These are phyloP conservation scores for Danaus melanippus DNA, from an alignment of 1,140 invertebrate species.

Conservation along the genomic window DNA sequence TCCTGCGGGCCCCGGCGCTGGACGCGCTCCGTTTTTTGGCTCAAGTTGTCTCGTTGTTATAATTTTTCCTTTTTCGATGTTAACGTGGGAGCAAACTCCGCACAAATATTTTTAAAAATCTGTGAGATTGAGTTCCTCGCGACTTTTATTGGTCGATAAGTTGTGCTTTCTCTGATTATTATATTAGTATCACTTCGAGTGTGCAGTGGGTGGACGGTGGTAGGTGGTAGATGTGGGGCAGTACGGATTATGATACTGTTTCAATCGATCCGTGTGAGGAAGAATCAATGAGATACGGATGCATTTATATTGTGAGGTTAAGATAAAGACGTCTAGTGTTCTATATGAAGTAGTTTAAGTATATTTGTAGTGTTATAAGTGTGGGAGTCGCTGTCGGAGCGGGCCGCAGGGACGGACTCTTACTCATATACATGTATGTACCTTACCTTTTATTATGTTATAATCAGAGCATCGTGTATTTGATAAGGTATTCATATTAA, in stretches of 20 bases:
- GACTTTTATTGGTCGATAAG: too few relatives aligned
- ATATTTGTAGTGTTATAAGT: too few relatives aligned
- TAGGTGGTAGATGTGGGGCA: background rate
- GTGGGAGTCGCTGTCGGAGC: too few relatives aligned
- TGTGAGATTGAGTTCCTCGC: conserved; percentile 9
- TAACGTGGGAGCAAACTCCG: conserved; percentile 9
- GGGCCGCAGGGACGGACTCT: too few relatives aligned
- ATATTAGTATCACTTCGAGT: too few relatives aligned
- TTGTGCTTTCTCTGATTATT: too few relatives aligned
- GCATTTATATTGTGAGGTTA: conserved; percentile 45
- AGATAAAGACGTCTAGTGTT: conserved; percentile 16
- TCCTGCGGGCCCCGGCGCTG: conserved; percentile 3
- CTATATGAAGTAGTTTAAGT: too few relatives aligned
- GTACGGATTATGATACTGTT: too few relatives aligned
- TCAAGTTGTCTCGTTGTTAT: conserved; percentile 22
- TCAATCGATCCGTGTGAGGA: conserved; percentile 1
- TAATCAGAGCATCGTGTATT: too few relatives aligned
- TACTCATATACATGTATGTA: too few relatives aligned
- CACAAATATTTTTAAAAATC: conserved; percentile 4
- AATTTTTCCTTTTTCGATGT: conserved; percentile 6
- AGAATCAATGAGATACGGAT: conserved; percentile 34
- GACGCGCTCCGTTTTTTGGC: conserved; percentile 13
- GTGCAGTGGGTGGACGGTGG: background rate
- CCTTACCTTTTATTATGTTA: too few relatives aligned
- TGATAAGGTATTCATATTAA: too few relatives aligned